Percentiles rank a stretch among this genome's conserved stretches.
phyloP scores from a whole-genome alignment of 2,888 invertebrate species.

The Drosophila nr. perissopoda region DNA sequence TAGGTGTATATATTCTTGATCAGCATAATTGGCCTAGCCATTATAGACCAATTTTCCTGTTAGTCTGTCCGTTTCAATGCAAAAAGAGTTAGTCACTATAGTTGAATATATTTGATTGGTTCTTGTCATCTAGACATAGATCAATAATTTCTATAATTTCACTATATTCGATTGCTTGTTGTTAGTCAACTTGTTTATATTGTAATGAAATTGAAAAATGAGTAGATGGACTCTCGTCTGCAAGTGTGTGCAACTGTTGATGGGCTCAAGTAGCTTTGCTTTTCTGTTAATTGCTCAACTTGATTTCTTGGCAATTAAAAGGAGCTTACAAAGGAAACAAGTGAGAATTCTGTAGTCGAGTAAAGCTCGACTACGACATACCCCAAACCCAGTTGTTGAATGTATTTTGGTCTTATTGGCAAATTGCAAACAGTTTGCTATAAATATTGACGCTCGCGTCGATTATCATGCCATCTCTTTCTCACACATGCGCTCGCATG shows the following conservation, averaged over 20 bases:
- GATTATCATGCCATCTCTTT: too few species aligned
- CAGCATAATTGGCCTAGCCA: not conserved
- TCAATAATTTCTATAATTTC: not conserved
- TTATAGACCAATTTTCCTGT: not conserved
- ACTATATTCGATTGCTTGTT: not conserved
- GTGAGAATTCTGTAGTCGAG: too few species aligned
- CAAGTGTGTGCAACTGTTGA: not conserved
- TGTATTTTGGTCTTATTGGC: too few species aligned
- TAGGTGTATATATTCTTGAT: not conserved
- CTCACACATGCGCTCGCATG: too few species aligned
- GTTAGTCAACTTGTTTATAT: not conserved
- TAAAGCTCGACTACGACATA: too few species aligned
- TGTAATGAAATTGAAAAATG: not conserved
- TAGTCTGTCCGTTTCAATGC: not conserved
- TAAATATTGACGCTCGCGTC: too few species aligned
- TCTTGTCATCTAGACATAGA: not conserved
- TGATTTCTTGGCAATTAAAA: constrained; percentile 6
- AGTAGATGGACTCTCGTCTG: not conserved
- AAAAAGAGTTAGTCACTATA: too few species aligned
- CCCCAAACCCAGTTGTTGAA: too few species aligned
- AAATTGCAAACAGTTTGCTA: too few species aligned
- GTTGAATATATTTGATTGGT: not conserved
- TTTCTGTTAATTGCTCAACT: not conserved
- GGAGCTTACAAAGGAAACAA: not conserved
- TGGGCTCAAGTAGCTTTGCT: not conserved